These are phyloP conservation scores for Leucopsar rothschildi DNA, from an alignment of 2,113 vertebrate genomes.

Conservation along the genomic window DNA sequence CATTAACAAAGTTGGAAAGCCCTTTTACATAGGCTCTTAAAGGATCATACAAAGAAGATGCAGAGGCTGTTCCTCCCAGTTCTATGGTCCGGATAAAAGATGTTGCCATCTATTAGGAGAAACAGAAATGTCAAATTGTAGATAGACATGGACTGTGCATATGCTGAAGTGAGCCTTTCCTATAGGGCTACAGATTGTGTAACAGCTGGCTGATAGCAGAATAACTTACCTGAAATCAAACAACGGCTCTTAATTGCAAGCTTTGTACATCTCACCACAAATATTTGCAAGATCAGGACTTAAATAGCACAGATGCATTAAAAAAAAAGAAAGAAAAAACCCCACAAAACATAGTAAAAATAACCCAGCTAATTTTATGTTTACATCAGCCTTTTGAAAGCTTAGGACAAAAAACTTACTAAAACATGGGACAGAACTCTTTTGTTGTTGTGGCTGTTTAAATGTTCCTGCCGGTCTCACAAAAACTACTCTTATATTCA, in stretches of 20 bases:
- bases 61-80: slow-evolving; percentile 88
- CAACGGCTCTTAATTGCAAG: not conserved
- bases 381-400: not conserved
- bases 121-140: not conserved
- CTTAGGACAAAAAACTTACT: not conserved
- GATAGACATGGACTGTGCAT: not conserved
- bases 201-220: not conserved
- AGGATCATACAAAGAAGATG: slow-evolving; percentile 82
- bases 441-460: not conserved
- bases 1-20: slow-evolving; percentile 83
- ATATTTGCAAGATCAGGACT: not conserved
- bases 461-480: not conserved
- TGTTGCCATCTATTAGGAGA: slow-evolving; percentile 73
- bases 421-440: not conserved
- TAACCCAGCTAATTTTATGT: not conserved
- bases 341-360: not conserved
- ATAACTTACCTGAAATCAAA: not conserved
- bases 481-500: not conserved
- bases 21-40: slow-evolving; percentile 87
- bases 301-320: not conserved
- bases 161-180: not conserved
- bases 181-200: not conserved
- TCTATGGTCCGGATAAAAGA: slow-evolving; percentile 89
- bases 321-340: not conserved
- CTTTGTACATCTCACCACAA: not conserved